These are phyloP conservation scores for Cinclus mexicanus DNA, from an alignment of 2,113 vertebrate species.

Conservation along the genomic window DNA sequence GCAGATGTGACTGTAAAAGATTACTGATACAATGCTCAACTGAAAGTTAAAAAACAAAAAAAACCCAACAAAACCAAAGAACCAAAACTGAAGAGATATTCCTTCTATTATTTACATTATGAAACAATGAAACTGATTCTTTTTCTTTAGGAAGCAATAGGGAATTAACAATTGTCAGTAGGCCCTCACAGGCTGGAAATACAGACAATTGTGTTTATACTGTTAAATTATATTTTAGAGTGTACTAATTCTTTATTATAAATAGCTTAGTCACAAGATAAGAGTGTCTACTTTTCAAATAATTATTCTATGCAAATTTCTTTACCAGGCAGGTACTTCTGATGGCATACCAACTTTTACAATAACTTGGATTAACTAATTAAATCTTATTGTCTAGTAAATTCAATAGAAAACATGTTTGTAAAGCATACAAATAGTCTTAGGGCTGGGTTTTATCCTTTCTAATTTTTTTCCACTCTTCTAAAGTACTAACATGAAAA, in stretches of 20 bases:
- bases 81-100: background rate
- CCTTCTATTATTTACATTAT: background rate
- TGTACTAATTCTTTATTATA: background rate
- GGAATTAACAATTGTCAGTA: background rate
- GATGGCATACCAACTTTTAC: background rate
- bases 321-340: background rate
- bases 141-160: background rate
- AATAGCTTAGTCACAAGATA: background rate
- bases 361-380: background rate
- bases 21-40: background rate
- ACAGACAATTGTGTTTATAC: background rate
- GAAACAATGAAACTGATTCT: background rate
- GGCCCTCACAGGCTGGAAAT: background rate
- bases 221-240: background rate
- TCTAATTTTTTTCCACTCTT: background rate
- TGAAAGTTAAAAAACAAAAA: background rate
- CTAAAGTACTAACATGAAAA: background rate
- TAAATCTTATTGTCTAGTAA: background rate
- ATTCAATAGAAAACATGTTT: background rate
- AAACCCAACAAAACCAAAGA: too few relatives aligned
- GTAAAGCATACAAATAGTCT: background rate
- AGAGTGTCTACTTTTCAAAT: background rate
- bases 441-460: background rate
- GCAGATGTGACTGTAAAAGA: background rate
- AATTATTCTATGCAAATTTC: background rate